Percentiles rank a stretch among this genome's conserved stretches.
These are phyloP conservation scores for Salvator merianae DNA, from an alignment of 2,113 vertebrate species.

Conservation along the genomic window DNA sequence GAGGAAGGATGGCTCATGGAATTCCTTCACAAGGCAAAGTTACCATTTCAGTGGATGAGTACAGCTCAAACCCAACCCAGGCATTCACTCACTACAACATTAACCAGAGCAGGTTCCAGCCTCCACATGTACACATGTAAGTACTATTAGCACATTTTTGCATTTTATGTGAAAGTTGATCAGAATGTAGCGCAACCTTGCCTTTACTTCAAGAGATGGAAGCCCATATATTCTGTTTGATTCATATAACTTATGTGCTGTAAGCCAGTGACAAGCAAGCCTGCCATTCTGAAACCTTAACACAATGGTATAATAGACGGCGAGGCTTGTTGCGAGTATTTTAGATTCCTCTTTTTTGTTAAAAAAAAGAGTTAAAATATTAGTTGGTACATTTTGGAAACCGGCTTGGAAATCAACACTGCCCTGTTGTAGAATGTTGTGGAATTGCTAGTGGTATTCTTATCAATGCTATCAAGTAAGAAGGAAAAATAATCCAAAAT, in stretches of 20 bases:
- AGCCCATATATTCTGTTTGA: neutral
- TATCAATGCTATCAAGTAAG: neutral
- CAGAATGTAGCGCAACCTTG: neutral
- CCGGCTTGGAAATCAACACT: neutral
- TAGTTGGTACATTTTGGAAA: accelerated
- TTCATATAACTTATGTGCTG: neutral
- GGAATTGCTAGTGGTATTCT: neutral
- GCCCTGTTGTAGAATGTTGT: neutral
- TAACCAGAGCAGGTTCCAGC: slow-evolving; percentile 99
- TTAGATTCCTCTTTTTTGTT: neutral
- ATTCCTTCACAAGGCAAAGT: slow-evolving; percentile 96
- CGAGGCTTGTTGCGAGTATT: neutral
- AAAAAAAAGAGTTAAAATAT: accelerated
- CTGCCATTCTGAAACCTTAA: neutral
- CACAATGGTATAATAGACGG: neutral
- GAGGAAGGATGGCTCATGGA: slow-evolving; percentile 94
- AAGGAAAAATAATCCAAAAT: accelerated
- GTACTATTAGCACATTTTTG: slow-evolving; percentile 52
- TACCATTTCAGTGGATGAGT: slow-evolving; percentile 96
- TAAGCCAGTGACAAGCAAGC: neutral
- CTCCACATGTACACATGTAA: slow-evolving; percentile 98
- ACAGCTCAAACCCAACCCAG: slow-evolving; percentile 98
- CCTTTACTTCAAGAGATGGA: neutral
- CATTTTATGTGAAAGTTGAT: neutral
- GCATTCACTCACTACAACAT: slow-evolving; percentile 99